These are phyloP conservation scores for Nasonovia ribisnigri DNA, from an alignment of 2,888 invertebrate species.

Conservation along the genomic window DNA sequence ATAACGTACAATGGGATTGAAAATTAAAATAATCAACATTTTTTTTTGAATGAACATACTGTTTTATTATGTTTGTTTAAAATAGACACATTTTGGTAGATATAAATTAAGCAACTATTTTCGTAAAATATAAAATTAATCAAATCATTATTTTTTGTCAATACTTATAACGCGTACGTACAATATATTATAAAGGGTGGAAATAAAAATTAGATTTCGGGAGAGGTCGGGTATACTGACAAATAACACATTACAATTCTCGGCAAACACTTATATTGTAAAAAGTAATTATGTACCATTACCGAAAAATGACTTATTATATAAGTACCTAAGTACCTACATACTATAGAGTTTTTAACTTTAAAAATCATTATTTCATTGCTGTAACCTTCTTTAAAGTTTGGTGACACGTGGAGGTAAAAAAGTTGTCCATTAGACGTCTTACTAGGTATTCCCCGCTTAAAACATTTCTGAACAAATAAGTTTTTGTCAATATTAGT, in stretches of 20 bases:
- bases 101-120: no score
- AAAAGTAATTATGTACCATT: not conserved
- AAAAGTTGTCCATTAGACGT: not conserved
- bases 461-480: not conserved
- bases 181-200: not conserved
- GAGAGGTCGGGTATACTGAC: rapidly evolving
- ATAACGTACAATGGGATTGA: not conserved
- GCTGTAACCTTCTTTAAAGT: not conserved
- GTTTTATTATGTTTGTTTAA: no score
- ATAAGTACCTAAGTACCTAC: not conserved
- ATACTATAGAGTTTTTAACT: not conserved
- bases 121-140: not conserved
- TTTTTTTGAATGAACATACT: no score
- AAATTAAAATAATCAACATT: not conserved
- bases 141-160: not conserved
- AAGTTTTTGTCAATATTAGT: constrained; percentile 6
- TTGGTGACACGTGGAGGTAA: not conserved
- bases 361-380: not conserved
- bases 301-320: not conserved
- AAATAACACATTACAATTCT: not conserved
- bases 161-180: not conserved
- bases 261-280: not conserved
- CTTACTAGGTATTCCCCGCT: not conserved
- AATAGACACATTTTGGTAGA: no score
- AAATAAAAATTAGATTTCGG: not conserved